Evolutionary conservation across 2,113 vertebrate genomes (phyloP).

Genomic region (Orycteropus afer): DNA sequence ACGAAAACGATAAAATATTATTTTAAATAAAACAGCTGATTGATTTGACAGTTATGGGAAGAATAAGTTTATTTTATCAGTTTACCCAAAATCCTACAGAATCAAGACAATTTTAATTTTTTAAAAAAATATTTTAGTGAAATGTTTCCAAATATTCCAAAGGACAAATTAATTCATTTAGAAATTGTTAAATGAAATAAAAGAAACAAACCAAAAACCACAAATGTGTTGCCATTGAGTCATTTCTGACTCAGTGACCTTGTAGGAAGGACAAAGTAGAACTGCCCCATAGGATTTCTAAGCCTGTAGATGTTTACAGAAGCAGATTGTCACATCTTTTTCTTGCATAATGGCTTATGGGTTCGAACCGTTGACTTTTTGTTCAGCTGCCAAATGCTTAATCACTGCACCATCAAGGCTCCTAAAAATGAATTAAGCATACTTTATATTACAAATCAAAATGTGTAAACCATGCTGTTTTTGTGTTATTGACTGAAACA

Average conservation of each 20-base stretch:
- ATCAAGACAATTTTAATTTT: constrained; percentile 64
- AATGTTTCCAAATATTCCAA: constrained; percentile 69
- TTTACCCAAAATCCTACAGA: constrained; percentile 70
- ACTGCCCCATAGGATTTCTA: neutral
- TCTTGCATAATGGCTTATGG: neutral
- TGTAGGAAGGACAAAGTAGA: too few relatives aligned
- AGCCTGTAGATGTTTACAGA: neutral
- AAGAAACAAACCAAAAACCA: too few relatives aligned
- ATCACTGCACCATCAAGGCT: neutral
- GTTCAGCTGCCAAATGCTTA: neutral
- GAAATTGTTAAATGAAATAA: constrained; percentile 44
- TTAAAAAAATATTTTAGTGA: constrained; percentile 60
- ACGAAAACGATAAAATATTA: neutral
- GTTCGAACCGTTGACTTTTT: neutral
- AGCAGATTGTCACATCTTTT: neutral
- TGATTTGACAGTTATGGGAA: constrained; percentile 49
- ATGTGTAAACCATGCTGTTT: constrained; percentile 28
- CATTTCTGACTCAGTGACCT: neutral
- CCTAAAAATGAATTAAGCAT: constrained; percentile 50
- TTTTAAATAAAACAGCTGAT: neutral
- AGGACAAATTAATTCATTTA: constrained; percentile 61
- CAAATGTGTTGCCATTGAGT: neutral
- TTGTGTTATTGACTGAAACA: neutral
- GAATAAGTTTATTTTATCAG: constrained; percentile 62
- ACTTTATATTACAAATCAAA: constrained; percentile 69